Percentiles rank a stretch among this genome's conserved stretches.
Conservation (phyloP, 2,113 vertebrate species). For the Ceyx cyanopectus region DNA sequence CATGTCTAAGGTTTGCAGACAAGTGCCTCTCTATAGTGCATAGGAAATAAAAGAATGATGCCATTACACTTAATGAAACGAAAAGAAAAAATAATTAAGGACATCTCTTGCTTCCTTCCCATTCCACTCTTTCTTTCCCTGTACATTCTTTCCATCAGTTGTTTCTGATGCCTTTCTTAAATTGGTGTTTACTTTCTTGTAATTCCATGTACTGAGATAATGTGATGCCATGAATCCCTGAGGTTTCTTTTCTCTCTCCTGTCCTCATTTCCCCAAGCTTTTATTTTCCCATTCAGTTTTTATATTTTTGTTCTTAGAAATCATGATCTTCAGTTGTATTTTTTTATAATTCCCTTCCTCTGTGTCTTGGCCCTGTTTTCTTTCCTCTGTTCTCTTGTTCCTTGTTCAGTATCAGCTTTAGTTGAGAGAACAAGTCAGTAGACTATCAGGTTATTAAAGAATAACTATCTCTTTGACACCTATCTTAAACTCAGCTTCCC, state of each 20-base stretch:
- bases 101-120: neutral
- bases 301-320: slow-evolving; percentile 2
- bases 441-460: neutral
- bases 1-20: neutral
- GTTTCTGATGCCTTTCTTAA: slow-evolving; percentile 26
- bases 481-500: neutral
- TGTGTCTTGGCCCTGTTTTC: neutral
- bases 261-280: neutral
- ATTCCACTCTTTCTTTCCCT: neutral
- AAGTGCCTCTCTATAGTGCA: neutral
- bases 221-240: neutral
- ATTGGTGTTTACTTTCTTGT: slow-evolving; percentile 1
- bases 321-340: neutral
- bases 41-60: neutral
- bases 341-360: neutral
- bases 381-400: neutral
- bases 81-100: slow-evolving; percentile 12
- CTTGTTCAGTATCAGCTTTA: neutral
- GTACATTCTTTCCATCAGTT: neutral
- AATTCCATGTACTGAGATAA: neutral
- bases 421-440: neutral
- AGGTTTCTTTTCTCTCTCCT: neutral
- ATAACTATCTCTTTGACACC: neutral
- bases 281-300: neutral
- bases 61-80: neutral